These are phyloP conservation scores for Cheilinus undulatus DNA, from an alignment of 2,113 vertebrate species.

Conservation along the genomic window DNA sequence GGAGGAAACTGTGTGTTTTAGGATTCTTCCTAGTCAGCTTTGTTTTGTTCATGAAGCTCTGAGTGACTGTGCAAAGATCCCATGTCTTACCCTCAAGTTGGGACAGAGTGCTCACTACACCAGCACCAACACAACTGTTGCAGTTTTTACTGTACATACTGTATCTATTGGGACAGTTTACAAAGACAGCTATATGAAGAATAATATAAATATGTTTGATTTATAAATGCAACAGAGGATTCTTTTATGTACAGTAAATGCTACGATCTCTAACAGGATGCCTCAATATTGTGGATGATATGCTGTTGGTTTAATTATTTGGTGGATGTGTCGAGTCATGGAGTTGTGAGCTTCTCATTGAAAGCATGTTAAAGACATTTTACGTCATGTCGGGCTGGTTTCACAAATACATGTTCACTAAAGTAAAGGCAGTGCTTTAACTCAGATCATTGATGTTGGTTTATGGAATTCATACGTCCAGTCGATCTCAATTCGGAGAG, in stretches of 20 bases:
- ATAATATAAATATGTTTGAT: slow-evolving; percentile 83
- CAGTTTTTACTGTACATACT: slow-evolving; percentile 87
- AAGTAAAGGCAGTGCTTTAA: slow-evolving; percentile 60
- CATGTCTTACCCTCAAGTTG: slow-evolving; percentile 73
- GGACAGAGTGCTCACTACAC: slow-evolving; percentile 85
- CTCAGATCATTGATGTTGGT: slow-evolving; percentile 37
- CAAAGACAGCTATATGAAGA: slow-evolving; percentile 84
- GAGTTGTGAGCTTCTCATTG: slow-evolving; percentile 67
- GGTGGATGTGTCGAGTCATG: slow-evolving; percentile 65
- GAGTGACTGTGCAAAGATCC: slow-evolving; percentile 77
- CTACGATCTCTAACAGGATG: slow-evolving; percentile 69
- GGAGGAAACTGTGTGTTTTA: slow-evolving; percentile 61
- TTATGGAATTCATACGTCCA: slow-evolving; percentile 24
- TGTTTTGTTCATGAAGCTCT: slow-evolving; percentile 82
- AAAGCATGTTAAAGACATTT: slow-evolving; percentile 74
- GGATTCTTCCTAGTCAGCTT: slow-evolving; percentile 62
- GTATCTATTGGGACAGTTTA: slow-evolving; percentile 86
- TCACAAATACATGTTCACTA: slow-evolving; percentile 60
- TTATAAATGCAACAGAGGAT: slow-evolving; percentile 81
- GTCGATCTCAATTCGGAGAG: slow-evolving; percentile 22
- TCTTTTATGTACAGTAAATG: slow-evolving; percentile 81
- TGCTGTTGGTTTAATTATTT: slow-evolving; percentile 71
- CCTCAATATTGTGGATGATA: slow-evolving; percentile 76
- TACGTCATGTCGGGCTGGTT: slow-evolving; percentile 59
- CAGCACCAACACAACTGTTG: slow-evolving; percentile 87